Evolutionary conservation across 2,797 vertebrate species (phyloP).

Genomic region (Melanotaenia maccullochi): DNA sequence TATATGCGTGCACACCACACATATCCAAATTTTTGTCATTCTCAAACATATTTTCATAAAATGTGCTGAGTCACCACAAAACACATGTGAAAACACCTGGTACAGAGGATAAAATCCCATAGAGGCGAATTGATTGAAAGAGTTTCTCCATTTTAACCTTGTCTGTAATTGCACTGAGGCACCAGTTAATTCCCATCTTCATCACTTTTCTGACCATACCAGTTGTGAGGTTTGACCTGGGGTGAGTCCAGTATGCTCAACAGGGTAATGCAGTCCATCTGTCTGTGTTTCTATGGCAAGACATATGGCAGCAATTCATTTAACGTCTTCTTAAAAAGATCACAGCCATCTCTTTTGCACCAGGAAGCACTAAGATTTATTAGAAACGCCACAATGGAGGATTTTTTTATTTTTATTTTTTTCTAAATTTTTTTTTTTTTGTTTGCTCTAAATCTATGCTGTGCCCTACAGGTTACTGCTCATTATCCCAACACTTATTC

Average conservation of each 20-base stretch:
- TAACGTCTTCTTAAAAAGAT: not conserved
- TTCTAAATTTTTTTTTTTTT: too few relatives aligned
- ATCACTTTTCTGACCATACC: conserved; percentile 23
- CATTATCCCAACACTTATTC: not conserved
- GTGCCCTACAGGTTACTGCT: not conserved
- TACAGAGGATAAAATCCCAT: not conserved
- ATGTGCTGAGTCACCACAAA: not conserved
- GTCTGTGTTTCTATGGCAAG: conserved; percentile 22
- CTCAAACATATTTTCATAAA: not conserved
- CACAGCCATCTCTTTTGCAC: not conserved
- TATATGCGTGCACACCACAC: not conserved
- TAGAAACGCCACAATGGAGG: not conserved
- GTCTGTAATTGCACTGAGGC: conserved; percentile 17
- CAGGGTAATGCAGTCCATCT: conserved; percentile 13
- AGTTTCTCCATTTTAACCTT: not conserved
- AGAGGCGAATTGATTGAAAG: conserved; percentile 9
- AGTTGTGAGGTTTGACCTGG: conserved; percentile 44
- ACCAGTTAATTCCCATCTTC: conserved; percentile 13
- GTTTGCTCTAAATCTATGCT: not conserved
- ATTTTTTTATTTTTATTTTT: not conserved
- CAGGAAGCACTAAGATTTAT: not conserved
- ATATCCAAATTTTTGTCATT: not conserved
- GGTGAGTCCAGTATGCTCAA: conserved; percentile 28
- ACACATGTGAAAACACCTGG: not conserved
- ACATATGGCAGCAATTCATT: conserved; percentile 17